Base-by-base conservation (phyloP, 1,140 invertebrate species). In the Cylas formicarius region DNA sequence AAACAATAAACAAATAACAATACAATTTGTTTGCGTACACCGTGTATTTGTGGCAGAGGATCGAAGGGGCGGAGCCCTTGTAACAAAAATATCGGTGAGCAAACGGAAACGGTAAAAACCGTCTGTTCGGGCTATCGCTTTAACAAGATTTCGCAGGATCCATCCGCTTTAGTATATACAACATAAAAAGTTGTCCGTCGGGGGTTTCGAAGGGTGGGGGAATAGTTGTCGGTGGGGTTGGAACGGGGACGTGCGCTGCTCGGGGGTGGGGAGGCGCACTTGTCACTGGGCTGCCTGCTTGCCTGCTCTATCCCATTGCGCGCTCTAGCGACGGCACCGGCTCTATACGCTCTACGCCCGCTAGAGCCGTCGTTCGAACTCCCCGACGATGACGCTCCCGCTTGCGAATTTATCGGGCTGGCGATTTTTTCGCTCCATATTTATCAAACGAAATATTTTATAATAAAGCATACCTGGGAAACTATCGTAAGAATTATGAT, bases 131-230 rank as follows among this genome's bases (percentile, higher is more conserved):
- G 20, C 45, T 48, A 48, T 48, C 45, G 37, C 45, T 41, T 48
- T 48, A 48, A 48, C 26, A 24, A 14, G 18, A 16, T 23, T 22
- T 26, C 37, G 16, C 32, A 22, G 32, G 44, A 43, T 32, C 34
- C 36, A 59, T 59, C 57, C 52, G 36, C 59, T 61, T 61, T 61
- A 61, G 52, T 57, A 58, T 60, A 61, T 55, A 61, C 59, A 61
- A 61, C 59, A 61, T 58, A 61, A 61, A 61, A 61, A 61, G 59
- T 58, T 61, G 59, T 59, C 57, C 59, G 59, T 54, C 59, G 59
- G 55, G 59, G 52, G 26, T 32, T 16, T 26, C n/a, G 22, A 14
- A 39, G 44, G 37, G 23, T 36, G 47, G 44, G 46, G 43, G 47
- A 48, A 44, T 42, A 33, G 44, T 11, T 44, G 47, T 19, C 16